phyloP scores from a whole-genome alignment of 1,140 invertebrate species.

The Panagrolaimus sp. region DNA sequence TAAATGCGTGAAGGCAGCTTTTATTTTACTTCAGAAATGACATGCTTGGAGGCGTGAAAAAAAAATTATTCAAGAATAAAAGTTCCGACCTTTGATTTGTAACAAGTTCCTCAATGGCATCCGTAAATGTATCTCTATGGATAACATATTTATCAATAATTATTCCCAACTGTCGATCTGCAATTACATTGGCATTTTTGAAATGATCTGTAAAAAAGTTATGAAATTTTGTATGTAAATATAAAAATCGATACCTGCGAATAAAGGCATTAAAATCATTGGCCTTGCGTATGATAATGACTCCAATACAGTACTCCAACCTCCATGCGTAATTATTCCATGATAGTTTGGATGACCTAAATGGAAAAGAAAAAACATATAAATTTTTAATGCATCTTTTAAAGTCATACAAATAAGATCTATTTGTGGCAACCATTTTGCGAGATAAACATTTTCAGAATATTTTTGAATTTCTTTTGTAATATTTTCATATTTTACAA shows the following conservation, averaged over 20 bases:
- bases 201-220: constrained; percentile 35
- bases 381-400: constrained; percentile 9
- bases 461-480: constrained; percentile 8
- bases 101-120: constrained; percentile 20
- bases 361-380: background rate
- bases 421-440: constrained; percentile 38
- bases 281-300: constrained; percentile 28
- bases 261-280: constrained; percentile 43
- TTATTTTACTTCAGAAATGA: too few species aligned
- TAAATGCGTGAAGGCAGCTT: too few species aligned
- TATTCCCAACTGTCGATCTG: constrained; percentile 32
- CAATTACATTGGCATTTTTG: constrained; percentile 37
- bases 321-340: constrained; percentile 35
- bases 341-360: constrained; percentile 35
- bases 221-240: too few species aligned
- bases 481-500: constrained; percentile 34
- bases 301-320: constrained; percentile 38
- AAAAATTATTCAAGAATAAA: too few species aligned
- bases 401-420: constrained; percentile 36
- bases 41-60: too few species aligned
- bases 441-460: constrained; percentile 28
- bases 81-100: constrained; percentile 11
- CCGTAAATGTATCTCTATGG: constrained; percentile 28
- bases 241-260: constrained; percentile 27
- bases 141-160: constrained; percentile 30